Percentiles rank a stretch among this genome's conserved stretches.
phyloP scores from a whole-genome alignment of 2,113 vertebrate species.

The Callipepla californica region DNA sequence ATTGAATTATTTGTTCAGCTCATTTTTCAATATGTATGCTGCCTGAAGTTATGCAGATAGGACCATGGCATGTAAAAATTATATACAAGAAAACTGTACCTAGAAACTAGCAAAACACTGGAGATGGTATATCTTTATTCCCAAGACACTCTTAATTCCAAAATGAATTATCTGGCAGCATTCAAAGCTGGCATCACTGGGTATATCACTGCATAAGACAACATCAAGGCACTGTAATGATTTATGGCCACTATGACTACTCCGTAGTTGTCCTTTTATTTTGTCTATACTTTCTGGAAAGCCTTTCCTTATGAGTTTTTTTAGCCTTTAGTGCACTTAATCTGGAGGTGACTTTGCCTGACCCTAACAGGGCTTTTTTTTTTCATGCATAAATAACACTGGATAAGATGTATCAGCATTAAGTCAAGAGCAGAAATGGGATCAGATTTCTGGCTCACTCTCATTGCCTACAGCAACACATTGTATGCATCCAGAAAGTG shows the following conservation, averaged over 20 bases:
- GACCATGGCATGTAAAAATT: background rate
- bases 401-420: background rate
- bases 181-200: background rate
- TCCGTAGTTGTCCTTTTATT: background rate
- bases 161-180: background rate
- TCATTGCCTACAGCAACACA: constrained; percentile 19
- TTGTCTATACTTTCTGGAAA: background rate
- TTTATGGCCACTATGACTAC: background rate
- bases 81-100: background rate
- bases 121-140: background rate
- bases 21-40: rapidly evolving
- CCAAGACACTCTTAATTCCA: background rate
- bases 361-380: background rate
- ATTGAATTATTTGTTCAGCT: background rate
- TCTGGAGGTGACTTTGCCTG: constrained; percentile 7
- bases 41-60: background rate
- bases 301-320: background rate
- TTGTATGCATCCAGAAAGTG: background rate
- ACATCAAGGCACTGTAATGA: background rate
- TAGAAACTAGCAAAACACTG: background rate
- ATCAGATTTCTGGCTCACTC: background rate
- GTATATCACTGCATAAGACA: background rate
- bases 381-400: background rate
- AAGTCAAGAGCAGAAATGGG: background rate
- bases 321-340: background rate